Conservation (phyloP, 2,888 invertebrate genomes). For the Microctonus aethiopoides region DNA sequence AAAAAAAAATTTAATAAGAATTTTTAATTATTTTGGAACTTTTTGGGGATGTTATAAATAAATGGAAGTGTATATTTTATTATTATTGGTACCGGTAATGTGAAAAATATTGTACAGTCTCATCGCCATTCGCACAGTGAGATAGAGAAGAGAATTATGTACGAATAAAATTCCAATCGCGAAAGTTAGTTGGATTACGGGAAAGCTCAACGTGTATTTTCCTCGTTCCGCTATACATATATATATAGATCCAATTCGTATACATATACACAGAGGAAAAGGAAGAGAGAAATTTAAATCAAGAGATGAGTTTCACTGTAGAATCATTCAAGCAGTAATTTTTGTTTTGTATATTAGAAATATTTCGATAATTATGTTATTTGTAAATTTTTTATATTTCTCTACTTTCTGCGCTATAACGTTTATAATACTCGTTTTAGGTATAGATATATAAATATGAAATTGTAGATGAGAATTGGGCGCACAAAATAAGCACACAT, state of each 20-base stretch:
- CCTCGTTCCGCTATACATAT: not conserved
- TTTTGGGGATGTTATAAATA: no score
- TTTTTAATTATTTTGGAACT: no score
- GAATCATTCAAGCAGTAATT: not conserved
- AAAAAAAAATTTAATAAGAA: no score
- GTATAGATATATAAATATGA: no score
- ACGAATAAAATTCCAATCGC: constrained; percentile 40
- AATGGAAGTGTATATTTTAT: constrained; percentile 28
- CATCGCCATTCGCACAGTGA: not conserved
- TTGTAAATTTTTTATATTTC: not conserved
- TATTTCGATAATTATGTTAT: not conserved
- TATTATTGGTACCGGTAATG: no score
- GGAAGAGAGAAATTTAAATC: no score
- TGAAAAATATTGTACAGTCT: not conserved
- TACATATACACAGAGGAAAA: no score
- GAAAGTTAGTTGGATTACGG: constrained; percentile 44
- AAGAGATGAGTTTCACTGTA: not conserved
- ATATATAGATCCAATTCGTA: not conserved
- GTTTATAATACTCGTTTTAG: no score
- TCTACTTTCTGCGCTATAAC: not conserved
- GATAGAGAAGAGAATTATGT: constrained; percentile 28
- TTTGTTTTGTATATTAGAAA: not conserved
- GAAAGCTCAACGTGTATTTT: constrained; percentile 35
- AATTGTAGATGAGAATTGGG: not conserved
- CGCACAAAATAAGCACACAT: not conserved